Conservation (phyloP, 1,140 invertebrate species). For the Tribolium madens region DNA sequence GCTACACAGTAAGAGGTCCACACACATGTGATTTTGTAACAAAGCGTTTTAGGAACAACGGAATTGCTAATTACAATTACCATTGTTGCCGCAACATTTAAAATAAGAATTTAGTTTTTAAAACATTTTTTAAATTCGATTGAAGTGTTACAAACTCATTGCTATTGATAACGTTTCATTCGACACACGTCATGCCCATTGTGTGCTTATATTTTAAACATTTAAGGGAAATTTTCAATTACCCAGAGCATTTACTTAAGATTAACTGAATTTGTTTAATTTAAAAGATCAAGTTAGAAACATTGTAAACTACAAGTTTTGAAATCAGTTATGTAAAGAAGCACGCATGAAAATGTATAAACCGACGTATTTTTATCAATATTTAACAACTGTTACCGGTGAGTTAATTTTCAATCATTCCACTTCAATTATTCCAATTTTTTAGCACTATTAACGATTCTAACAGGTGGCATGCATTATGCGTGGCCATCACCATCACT, state of each 20-base stretch:
- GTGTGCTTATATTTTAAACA: neutral
- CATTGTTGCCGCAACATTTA: too few species aligned
- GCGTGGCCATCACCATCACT: slow-evolving; percentile 57
- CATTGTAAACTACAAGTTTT: too few species aligned
- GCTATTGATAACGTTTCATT: neutral
- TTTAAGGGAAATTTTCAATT: neutral
- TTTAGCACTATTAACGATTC: slow-evolving; percentile 15
- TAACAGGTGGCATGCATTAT: slow-evolving; percentile 54
- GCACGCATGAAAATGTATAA: neutral
- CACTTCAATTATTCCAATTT: neutral
- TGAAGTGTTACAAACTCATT: neutral
- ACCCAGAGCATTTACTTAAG: neutral
- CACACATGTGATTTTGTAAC: too few species aligned
- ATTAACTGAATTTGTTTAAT: neutral
- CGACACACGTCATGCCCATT: neutral
- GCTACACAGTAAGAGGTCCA: too few species aligned
- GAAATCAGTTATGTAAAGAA: neutral
- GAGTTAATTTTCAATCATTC: slow-evolving; percentile 5
- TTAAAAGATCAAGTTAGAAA: too few species aligned
- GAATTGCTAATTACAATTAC: too few species aligned
- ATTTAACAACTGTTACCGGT: slow-evolving; percentile 9
- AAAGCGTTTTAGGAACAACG: too few species aligned
- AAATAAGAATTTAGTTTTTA: too few species aligned
- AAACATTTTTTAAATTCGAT: too few species aligned
- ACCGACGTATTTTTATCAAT: slow-evolving; percentile 19